These are phyloP conservation scores for Orchesella flavescens DNA, from an alignment of 2,888 invertebrate genomes.

Conservation along the genomic window DNA sequence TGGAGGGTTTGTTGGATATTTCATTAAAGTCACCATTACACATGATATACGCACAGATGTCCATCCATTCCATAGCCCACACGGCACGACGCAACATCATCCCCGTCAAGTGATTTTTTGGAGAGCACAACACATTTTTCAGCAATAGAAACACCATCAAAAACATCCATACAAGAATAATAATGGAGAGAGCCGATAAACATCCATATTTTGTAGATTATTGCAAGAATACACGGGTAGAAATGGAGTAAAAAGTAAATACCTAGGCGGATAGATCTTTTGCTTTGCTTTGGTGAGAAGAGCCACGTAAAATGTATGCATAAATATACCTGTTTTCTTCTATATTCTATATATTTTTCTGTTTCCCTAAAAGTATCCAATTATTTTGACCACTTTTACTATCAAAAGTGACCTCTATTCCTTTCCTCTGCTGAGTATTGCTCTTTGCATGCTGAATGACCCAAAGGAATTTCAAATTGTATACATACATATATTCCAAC, in stretches of 20 bases:
- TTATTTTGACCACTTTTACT: constrained; percentile 25
- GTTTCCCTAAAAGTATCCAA: constrained; percentile 4
- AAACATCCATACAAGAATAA: constrained; percentile 15
- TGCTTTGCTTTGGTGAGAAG: background rate
- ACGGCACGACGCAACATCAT: constrained; percentile 20
- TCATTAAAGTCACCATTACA: constrained; percentile 27
- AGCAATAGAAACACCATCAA: constrained; percentile 24
- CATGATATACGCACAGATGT: constrained; percentile 7
- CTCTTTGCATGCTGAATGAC: constrained; percentile 18
- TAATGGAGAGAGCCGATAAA: background rate
- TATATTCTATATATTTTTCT: background rate
- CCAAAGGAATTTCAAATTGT: constrained; percentile 13
- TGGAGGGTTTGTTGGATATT: constrained; percentile 6
- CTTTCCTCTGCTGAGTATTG: constrained; percentile 2
- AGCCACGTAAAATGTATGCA: background rate
- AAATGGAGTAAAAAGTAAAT: background rate
- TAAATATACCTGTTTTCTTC: constrained; percentile 13
- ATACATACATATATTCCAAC: constrained; percentile 10
- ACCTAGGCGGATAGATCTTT: background rate
- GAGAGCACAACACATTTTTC: constrained; percentile 29
- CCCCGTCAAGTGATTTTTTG: constrained; percentile 40
- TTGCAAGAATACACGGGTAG: background rate
- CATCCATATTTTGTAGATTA: background rate
- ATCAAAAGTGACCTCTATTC: constrained; percentile 39
- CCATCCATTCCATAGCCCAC: background rate